A percentile compares a stretch with the other conserved stretches of the same genome.
Evolutionary conservation across 2,888 invertebrate genomes (phyloP).

Genomic region (Ctena decussata): DNA sequence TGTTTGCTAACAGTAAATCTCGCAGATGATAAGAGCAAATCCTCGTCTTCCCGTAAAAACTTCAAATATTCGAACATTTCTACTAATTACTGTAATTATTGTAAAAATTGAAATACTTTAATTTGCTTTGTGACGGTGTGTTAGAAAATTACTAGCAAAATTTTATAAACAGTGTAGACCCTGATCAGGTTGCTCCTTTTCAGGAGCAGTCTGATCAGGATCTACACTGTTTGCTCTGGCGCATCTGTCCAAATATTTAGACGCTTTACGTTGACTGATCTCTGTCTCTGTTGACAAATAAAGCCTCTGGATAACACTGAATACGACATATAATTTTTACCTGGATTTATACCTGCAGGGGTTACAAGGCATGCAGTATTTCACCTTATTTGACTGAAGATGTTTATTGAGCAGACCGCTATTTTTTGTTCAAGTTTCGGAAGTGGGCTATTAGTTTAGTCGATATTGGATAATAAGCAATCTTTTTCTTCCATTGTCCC

Average conservation of each 20-base stretch:
- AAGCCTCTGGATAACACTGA: conserved; percentile 8
- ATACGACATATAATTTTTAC: background rate
- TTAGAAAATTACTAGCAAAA: no score
- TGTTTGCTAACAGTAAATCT: background rate
- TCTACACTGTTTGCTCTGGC: no score
- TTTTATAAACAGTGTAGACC: no score
- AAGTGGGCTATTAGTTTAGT: conserved; percentile 5
- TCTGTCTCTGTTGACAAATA: background rate
- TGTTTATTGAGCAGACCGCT: background rate
- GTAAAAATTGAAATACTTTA: no score
- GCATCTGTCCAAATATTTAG: no score
- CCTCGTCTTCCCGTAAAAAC: background rate
- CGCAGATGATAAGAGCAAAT: background rate
- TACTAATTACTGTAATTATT: no score
- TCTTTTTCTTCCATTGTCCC: background rate
- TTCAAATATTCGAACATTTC: no score
- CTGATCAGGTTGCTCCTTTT: no score
- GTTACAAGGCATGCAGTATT: conserved; percentile 6
- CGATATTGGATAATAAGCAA: background rate
- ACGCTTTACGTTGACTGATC: no score
- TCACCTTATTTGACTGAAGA: conserved; percentile 1
- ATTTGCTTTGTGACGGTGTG: no score
- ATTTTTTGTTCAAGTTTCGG: background rate
- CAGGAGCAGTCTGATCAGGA: no score
- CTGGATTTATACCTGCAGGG: conserved; percentile 5